Conservation (phyloP, 2,113 vertebrate species). For the Onychorhynchus coronatus region DNA sequence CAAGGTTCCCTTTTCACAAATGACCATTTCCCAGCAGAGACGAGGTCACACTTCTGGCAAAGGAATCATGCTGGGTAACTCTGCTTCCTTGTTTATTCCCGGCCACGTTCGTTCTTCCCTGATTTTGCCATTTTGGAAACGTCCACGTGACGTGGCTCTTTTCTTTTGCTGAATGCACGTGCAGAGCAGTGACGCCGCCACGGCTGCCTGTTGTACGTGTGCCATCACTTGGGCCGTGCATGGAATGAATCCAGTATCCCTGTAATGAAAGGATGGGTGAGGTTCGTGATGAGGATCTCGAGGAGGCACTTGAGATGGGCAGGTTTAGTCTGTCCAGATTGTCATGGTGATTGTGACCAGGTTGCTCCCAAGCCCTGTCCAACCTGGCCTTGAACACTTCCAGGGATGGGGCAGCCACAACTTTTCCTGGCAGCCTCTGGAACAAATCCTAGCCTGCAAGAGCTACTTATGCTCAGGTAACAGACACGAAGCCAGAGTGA, state of each 20-base stretch:
- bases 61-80: not conserved
- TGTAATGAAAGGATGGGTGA: not conserved
- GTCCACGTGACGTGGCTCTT: not conserved
- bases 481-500: not conserved
- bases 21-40: not conserved
- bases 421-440: not conserved
- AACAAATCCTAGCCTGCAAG: not conserved
- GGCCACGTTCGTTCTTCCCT: not conserved
- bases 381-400: not conserved
- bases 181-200: not conserved
- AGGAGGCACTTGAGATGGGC: not conserved
- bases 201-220: accelerated
- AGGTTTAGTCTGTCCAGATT: not conserved
- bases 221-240: accelerated
- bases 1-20: not conserved
- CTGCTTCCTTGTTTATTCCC: slow-evolving; percentile 14
- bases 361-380: accelerated
- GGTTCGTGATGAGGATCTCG: not conserved
- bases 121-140: not conserved
- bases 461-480: not conserved
- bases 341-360: not conserved
- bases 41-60: not conserved
- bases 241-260: not conserved
- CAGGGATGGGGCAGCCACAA: not conserved
- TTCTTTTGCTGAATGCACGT: not conserved